Conservation (phyloP, 1,140 invertebrate genomes). For the Meloidogyne exigua region DNA sequence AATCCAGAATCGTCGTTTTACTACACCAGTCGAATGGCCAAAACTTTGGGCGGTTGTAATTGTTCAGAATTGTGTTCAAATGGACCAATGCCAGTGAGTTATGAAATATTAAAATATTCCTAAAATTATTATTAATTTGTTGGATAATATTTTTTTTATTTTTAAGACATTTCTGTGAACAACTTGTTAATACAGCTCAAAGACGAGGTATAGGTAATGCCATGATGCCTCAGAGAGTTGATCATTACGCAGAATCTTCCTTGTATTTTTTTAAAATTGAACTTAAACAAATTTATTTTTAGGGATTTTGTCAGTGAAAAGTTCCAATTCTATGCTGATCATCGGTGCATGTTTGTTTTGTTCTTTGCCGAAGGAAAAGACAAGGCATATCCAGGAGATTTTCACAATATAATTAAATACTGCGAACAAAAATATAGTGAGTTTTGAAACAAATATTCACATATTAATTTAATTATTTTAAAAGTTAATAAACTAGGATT, state of each 20-base stretch:
- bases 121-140: background rate
- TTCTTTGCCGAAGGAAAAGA: conserved; percentile 30
- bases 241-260: background rate
- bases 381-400: conserved; percentile 1
- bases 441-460: too few relatives aligned
- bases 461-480: background rate
- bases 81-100: conserved; percentile 27
- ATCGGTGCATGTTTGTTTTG: conserved; percentile 24
- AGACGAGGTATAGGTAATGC: conserved; percentile 6
- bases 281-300: background rate
- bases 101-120: background rate
- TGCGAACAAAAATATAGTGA: conserved; percentile 23
- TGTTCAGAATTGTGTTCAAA: conserved; percentile 19
- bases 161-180: conserved; percentile 17
- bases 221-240: conserved; percentile 4
- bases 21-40: conserved; percentile 6
- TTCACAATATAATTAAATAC: conserved; percentile 30
- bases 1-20: background rate
- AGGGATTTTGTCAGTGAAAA: conserved; percentile 19
- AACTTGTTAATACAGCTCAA: conserved; percentile 11
- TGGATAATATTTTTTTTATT: too few relatives aligned
- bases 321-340: conserved; percentile 4
- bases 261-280: conserved; percentile 1
- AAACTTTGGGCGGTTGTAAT: conserved; percentile 28
- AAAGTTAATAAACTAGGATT: background rate